phyloP scores from a whole-genome alignment of 1,140 invertebrate genomes.

The Coptotermes formosanus region DNA sequence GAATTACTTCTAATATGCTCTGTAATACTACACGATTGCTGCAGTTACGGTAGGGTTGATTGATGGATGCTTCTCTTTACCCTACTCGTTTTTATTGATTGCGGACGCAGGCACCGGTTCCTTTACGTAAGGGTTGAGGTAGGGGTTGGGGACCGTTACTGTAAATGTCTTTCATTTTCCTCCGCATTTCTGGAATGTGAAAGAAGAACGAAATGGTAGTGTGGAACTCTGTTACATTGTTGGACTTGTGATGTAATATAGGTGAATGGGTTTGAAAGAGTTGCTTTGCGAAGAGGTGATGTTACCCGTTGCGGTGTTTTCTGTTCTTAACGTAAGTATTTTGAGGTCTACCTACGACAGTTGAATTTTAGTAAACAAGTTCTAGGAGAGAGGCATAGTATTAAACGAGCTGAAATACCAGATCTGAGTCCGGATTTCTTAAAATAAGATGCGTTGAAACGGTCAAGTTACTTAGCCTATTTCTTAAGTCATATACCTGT shows the following conservation, averaged over 20 bases:
- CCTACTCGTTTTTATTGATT: background rate
- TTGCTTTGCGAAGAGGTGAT: background rate
- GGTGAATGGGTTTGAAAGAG: background rate
- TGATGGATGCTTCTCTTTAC: background rate
- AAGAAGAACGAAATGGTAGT: background rate
- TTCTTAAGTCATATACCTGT: too few species aligned
- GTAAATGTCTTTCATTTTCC: slow-evolving; percentile 16
- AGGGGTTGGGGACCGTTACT: background rate
- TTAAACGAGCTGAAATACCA: too few species aligned
- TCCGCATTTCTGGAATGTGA: background rate
- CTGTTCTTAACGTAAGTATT: too few species aligned
- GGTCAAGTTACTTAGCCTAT: too few species aligned
- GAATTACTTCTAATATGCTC: background rate
- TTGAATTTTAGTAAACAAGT: too few species aligned
- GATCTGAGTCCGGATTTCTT: too few species aligned
- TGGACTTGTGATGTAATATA: slow-evolving; percentile 10
- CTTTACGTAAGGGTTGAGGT: background rate
- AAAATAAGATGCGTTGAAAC: too few species aligned
- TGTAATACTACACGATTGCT: background rate
- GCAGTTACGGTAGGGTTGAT: background rate
- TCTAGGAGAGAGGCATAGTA: too few species aligned
- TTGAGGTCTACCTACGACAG: too few species aligned
- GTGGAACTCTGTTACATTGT: background rate
- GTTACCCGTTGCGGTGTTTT: background rate
- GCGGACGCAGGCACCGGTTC: background rate